Percentiles rank a stretch among this genome's conserved stretches.
Evolutionary conservation across 2,888 invertebrate genomes (phyloP).

Genomic region (Lypha dubia): DNA sequence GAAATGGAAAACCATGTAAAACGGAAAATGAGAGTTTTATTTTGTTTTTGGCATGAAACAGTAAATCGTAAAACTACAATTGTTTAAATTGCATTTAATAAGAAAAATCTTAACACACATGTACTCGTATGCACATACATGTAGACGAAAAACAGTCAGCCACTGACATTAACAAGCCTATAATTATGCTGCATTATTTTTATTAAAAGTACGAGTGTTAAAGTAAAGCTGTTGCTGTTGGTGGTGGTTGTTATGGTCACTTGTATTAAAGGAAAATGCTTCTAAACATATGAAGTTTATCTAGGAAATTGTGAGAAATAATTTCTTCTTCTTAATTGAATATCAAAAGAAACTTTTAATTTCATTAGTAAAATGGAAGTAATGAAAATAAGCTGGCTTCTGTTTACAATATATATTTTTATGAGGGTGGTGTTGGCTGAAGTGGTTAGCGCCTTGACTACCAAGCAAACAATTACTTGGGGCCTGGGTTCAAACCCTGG

Average conservation of each 20-base stretch:
- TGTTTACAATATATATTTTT: too few relatives aligned
- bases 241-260: conserved; percentile 2
- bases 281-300: conserved; percentile 45
- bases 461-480: too few relatives aligned
- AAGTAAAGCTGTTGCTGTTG: not conserved
- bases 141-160: too few relatives aligned
- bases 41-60: conserved; percentile 47
- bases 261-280: not conserved
- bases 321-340: conserved; percentile 12
- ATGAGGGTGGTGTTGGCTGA: too few relatives aligned
- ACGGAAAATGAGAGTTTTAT: conserved; percentile 46
- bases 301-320: conserved; percentile 1
- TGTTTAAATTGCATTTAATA: conserved; percentile 52
- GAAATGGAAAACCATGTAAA: conserved; percentile 62
- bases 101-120: not conserved
- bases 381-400: too few relatives aligned
- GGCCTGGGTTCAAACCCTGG: too few relatives aligned
- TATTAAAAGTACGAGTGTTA: not conserved
- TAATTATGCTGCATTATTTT: conserved; percentile 59
- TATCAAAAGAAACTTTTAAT: conserved; percentile 9
- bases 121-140: not conserved
- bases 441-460: too few relatives aligned
- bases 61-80: conserved; percentile 42
- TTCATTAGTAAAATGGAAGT: conserved; percentile 1
- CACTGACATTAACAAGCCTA: conserved; percentile 28